A percentile compares a stretch with the other conserved stretches of the same genome.
These are phyloP conservation scores for Pristionchus arcanus DNA, from an alignment of 2,888 invertebrate genomes.

Conservation along the genomic window DNA sequence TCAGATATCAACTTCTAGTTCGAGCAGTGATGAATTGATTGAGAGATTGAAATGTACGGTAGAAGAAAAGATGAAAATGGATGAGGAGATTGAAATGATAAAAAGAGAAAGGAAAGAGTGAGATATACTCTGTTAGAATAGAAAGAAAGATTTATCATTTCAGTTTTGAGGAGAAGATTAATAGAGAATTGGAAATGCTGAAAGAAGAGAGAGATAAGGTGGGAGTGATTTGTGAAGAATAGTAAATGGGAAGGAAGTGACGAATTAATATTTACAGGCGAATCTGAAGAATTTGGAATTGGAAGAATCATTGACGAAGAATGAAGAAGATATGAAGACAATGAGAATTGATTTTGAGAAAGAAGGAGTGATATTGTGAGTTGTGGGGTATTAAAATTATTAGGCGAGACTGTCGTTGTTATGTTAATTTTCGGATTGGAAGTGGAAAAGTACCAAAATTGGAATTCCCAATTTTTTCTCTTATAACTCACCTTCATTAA, in stretches of 20 bases:
- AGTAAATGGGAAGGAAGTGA: neutral
- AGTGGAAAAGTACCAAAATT: too few species aligned
- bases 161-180: conserved; percentile 21
- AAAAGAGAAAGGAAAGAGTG: neutral
- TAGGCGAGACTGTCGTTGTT: too few species aligned
- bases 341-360: neutral
- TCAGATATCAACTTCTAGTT: conserved; percentile 9
- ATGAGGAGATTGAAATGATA: neutral
- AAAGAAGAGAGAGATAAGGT: neutral
- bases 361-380: neutral
- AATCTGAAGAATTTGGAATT: neutral
- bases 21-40: conserved; percentile 22
- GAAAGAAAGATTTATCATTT: neutral
- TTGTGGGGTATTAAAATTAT: too few species aligned
- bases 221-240: too few species aligned
- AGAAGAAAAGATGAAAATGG: conserved; percentile 1
- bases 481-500: too few species aligned
- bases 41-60: conserved; percentile 6
- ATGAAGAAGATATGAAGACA: conserved; percentile 18
- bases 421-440: too few species aligned
- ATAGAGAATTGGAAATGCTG: neutral
- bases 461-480: too few species aligned
- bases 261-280: neutral
- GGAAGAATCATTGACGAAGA: neutral
- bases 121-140: neutral